A percentile compares a stretch with the other conserved stretches of the same genome.
Evolutionary conservation across 2,888 invertebrate species (phyloP).

Genomic region (Brenthis hecate): DNA sequence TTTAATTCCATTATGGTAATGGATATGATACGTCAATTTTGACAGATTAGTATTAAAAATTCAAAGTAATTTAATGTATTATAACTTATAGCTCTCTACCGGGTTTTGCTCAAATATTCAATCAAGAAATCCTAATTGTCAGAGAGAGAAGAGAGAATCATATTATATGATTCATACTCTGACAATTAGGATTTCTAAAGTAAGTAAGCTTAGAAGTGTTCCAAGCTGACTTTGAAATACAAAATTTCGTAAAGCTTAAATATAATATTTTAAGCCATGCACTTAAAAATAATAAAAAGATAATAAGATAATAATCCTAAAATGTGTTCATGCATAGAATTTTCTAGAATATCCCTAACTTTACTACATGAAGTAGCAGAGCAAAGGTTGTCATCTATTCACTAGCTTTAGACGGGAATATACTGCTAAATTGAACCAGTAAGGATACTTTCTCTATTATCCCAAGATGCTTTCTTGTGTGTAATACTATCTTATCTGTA

Average conservation of each 20-base stretch:
- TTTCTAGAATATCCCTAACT: no score
- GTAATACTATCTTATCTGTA: not conserved
- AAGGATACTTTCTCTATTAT: not conserved
- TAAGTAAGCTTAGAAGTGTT: no score
- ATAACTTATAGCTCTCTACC: not conserved
- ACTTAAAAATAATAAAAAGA: no score
- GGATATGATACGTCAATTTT: constrained; percentile 11
- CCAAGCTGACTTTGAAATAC: no score
- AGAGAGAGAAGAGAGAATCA: no score
- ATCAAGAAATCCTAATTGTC: no score
- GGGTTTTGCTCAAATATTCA: not conserved
- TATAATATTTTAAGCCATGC: no score
- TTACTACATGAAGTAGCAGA: not conserved
- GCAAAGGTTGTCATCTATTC: constrained; percentile 5
- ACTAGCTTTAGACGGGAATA: not conserved
- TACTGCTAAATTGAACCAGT: constrained; percentile 6
- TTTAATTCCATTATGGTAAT: constrained; percentile 18
- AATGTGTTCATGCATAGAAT: not conserved
- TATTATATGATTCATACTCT: not conserved
- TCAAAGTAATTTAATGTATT: not conserved
- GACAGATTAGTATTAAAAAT: constrained; percentile 9
- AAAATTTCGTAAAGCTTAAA: no score
- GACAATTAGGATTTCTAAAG: no score
- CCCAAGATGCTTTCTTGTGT: not conserved
- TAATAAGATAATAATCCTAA: no score